A percentile compares a stretch with the other conserved stretches of the same genome.
phyloP scores from a whole-genome alignment of 2,797 vertebrate genomes.

The Cheirogaleus major region DNA sequence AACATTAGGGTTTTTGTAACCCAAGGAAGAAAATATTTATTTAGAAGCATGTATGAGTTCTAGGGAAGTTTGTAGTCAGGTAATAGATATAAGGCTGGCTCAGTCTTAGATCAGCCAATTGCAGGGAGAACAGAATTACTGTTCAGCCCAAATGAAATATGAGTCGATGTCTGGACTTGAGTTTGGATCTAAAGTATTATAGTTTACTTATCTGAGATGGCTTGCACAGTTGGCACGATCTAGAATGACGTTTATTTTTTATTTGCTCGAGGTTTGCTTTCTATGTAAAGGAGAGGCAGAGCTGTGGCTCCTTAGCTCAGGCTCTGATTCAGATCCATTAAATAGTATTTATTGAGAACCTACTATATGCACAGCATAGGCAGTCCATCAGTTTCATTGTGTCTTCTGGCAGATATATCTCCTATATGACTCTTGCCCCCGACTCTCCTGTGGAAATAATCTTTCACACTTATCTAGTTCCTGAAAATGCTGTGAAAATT shows the following conservation, averaged over 20 bases:
- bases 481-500: slow-evolving; percentile 65
- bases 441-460: slow-evolving; percentile 52
- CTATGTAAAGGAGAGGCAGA: neutral
- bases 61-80: neutral
- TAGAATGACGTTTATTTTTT: neutral
- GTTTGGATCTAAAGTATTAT: neutral
- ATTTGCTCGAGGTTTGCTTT: neutral
- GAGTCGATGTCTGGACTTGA: neutral
- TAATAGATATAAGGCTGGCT: neutral
- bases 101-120: neutral
- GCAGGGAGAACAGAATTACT: neutral
- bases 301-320: neutral
- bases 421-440: slow-evolving; percentile 5
- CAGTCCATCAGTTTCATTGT: neutral
- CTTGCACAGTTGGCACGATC: neutral
- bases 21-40: neutral
- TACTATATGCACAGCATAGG: neutral
- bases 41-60: neutral
- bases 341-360: neutral
- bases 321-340: neutral
- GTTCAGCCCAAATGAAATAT: neutral
- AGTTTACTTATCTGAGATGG: neutral
- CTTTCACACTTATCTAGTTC: slow-evolving; percentile 53
- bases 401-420: slow-evolving; percentile 5
- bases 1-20: neutral